phyloP scores from a whole-genome alignment of 2,888 invertebrate genomes.

The Flabesymbios commensalis region DNA sequence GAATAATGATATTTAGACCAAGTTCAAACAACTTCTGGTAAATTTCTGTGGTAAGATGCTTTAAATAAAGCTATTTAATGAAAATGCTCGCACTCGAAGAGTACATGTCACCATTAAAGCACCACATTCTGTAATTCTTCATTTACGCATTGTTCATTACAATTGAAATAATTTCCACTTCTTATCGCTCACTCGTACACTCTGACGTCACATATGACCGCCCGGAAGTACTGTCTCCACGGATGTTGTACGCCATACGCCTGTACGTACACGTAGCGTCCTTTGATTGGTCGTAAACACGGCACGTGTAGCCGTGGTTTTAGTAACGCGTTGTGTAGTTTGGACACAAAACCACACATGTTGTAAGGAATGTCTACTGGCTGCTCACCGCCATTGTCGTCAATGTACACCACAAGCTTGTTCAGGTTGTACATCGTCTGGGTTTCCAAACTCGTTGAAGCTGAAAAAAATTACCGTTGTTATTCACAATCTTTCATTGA shows the following conservation, averaged over 20 bases:
- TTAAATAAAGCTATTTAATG: no score
- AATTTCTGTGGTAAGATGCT: no score
- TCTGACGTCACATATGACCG: slow-evolving; percentile 65
- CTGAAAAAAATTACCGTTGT: no score
- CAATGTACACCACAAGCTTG: slow-evolving; percentile 63
- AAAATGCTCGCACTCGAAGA: no score
- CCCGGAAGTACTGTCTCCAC: slow-evolving; percentile 64
- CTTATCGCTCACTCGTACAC: slow-evolving; percentile 54
- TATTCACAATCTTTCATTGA: background rate
- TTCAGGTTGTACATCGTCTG: slow-evolving; percentile 64
- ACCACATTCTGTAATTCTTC: no score
- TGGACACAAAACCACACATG: slow-evolving; percentile 63
- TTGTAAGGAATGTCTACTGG: slow-evolving; percentile 25
- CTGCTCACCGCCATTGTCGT: slow-evolving; percentile 53
- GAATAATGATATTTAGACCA: no score
- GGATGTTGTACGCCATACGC: slow-evolving; percentile 63
- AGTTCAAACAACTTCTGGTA: no score
- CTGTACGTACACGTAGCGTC: slow-evolving; percentile 64
- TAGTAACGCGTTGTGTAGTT: slow-evolving; percentile 64
- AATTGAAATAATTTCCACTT: no score
- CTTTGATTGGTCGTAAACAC: slow-evolving; percentile 59
- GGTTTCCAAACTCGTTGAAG: no score
- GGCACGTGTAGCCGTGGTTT: slow-evolving; percentile 63
- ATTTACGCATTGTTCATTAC: no score
- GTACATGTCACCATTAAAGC: no score